Base-by-base conservation (phyloP, 2,888 invertebrate species). In the Gisinianus flammeolus region DNA sequence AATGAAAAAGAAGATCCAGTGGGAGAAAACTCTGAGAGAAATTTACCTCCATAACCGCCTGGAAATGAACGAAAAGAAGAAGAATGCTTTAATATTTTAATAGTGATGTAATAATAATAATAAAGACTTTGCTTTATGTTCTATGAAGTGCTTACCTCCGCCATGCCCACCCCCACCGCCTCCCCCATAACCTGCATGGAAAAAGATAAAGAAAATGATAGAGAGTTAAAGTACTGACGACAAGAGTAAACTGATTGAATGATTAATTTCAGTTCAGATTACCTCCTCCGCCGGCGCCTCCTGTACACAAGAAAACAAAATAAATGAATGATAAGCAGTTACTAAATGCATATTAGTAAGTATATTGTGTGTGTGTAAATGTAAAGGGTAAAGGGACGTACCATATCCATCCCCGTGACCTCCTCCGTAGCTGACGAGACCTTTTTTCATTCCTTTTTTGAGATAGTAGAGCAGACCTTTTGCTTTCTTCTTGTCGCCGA, bases 371-470 rank as follows among this genome's bases (percentile, higher is more conserved):
- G n/a, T 35, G 12, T 35, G 5, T 12, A 35, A 8, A 8, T 35
- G 12, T 35, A 5, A 35, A 35, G 12, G 12, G 35, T 35, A 35
- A 8, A 35, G 35, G n/a, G 5, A n/a, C 24, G 4, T 22, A 58
- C 58, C 71, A 54, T 66, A 28, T 66, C 71, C 71, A 10, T 54
- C 71, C 8, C 56, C 54, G 10, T 19, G 5, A 12, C 58, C 58
- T 8, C 69, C 69, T 54, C 56, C 71, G 5, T 71, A 54, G 10
- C 31, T 54, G 1, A 71, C 28, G 30, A 71, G 26, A 19, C 71
- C 71, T 26, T 71, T 71, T n/a, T 71, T 71, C 19, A 56, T 28
- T n/a, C 70, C 70, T 31, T 76, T 76, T 54, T 76, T 76, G 3
- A 62, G 62, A n/a, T 58, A 58, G 24, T 70, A 58, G 1, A 54